Evolutionary conservation across 1,140 invertebrate species (phyloP), one percentile per base, ranked within the genome.

Genomic region (Drosophila triauraria): DNA sequence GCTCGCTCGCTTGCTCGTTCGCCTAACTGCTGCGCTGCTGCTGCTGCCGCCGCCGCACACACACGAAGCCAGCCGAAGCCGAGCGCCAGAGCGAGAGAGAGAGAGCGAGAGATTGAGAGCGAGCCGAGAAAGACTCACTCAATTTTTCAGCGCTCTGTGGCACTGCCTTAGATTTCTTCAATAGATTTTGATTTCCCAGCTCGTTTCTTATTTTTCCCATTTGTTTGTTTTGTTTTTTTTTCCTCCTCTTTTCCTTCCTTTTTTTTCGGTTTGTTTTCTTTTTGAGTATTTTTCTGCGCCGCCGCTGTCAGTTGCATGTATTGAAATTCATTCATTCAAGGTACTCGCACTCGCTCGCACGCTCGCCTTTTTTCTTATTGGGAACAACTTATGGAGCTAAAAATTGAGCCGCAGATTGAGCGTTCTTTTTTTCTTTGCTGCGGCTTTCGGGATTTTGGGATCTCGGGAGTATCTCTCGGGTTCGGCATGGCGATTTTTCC

Each of bases 281-380:
- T 75, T 76, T 64, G 71, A 82, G 83, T 68, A 84, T 88, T 87
- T 87, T 88, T 87, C 70, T 87, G 84, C 84, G 84, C 85, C 85
- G 85, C 70, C 84, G 83, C 80, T 64, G 85, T 90, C 86, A 90
- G 86, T 85, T 90, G 85, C 85, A 91, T 91, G 83, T 84, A 91
- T 91, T 91, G 88, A 91, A 91, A 91, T 91, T 91, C 88, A 91
- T 91, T 91, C 88, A 91, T 91, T 91, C 87, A 91, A 83, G 54
- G 20, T 20, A 38, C 56, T 57, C 50, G 35, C 61, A 43, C 77
- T 61, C 67, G 53, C 82, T 85, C 62, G 43, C 64, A 72, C 68
- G 64, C 64, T 71, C 46, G 68, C 68, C 74, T 83, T 83, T 72
- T 78, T 87, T 88, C 80, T 84, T 87, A 88, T 88, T 88, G 84